Evolutionary conservation across 1,140 invertebrate genomes (phyloP), one percentile per base, ranked within the genome.

Genomic region (Steinernema khuongi): DNA sequence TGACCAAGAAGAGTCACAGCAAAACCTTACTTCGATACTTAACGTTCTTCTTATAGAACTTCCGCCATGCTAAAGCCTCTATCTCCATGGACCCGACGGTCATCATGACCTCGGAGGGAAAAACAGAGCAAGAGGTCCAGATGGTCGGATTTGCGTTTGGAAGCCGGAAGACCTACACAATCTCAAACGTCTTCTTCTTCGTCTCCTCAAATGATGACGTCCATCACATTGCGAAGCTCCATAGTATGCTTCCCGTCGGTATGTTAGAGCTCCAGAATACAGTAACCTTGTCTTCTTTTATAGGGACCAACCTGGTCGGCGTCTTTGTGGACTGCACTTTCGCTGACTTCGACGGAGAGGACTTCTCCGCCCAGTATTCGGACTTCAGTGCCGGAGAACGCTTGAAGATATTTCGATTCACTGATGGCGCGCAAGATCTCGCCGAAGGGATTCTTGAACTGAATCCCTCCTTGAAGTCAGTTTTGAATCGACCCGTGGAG

Each of bases 121-220:
- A 60, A 22, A 4, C 50, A 22, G 50, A 60, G 50, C 50, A 60
- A 22, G 50, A 60, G 26, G 26, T 60, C 50, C 7, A 60, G 19
- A 60, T 60, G 50, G 50, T 60, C 50, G 50, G 50, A 60, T 60
- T 60, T 22, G 50, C 50, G 11, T 60, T 60, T 26, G 50, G 50
- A 14, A 60, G 26, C 11, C 11, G 50, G 19, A 7, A 22, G 2
- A 60, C 50, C 19, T 22, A 22, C 11, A 14, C 50, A 2, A 60
- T 60, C 22, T 7, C 50, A 14, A 60, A 60, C 22, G 50, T 60
- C 22, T 60, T 60, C 50, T 60, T 60, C 50, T 60, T 60, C 22
- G 50, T 60, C 50, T 11, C 11, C 11, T 60, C 50, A 2, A 11
- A 26, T 22, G 50, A 60, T 22, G 50, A 60, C 19, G 50, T 60